Evolutionary conservation across 2,113 vertebrate species (phyloP).

Genomic region (Phainopepla nitens): DNA sequence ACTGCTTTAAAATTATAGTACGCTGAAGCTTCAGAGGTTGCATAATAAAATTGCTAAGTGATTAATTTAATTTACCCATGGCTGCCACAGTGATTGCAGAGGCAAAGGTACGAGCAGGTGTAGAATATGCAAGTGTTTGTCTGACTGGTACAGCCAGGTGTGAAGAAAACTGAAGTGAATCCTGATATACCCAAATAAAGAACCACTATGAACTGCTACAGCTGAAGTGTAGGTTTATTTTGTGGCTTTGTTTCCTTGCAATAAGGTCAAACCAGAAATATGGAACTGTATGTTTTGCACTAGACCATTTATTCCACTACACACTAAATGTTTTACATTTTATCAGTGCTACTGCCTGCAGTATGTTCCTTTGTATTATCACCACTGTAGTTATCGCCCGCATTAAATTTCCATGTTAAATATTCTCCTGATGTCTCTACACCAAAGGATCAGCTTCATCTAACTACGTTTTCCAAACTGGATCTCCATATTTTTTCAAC

Average conservation of each 20-base stretch:
- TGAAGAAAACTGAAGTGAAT: not conserved
- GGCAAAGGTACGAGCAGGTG: not conserved
- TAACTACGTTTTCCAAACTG: conserved; percentile 14
- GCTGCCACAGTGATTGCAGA: not conserved
- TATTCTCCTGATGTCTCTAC: not conserved
- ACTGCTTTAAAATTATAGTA: not conserved
- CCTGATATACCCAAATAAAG: not conserved
- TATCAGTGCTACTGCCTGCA: not conserved
- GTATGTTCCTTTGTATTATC: not conserved
- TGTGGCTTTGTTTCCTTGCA: not conserved
- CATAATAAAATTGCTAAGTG: not conserved
- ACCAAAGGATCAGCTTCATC: conserved; percentile 28
- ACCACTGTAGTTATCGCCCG: not conserved
- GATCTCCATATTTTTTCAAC: conserved; percentile 40
- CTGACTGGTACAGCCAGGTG: not conserved
- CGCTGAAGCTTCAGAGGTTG: not conserved
- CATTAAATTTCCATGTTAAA: not conserved
- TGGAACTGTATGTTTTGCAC: accelerated
- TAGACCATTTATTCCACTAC: not conserved
- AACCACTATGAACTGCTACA: not conserved
- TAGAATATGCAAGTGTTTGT: not conserved
- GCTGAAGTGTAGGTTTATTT: not conserved
- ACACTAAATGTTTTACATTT: not conserved
- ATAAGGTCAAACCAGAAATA: not conserved
- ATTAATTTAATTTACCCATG: not conserved